A percentile compares a stretch with the other conserved stretches of the same genome.
phyloP scores from a whole-genome alignment of 1,140 invertebrate species.

The Aplysia californica region DNA sequence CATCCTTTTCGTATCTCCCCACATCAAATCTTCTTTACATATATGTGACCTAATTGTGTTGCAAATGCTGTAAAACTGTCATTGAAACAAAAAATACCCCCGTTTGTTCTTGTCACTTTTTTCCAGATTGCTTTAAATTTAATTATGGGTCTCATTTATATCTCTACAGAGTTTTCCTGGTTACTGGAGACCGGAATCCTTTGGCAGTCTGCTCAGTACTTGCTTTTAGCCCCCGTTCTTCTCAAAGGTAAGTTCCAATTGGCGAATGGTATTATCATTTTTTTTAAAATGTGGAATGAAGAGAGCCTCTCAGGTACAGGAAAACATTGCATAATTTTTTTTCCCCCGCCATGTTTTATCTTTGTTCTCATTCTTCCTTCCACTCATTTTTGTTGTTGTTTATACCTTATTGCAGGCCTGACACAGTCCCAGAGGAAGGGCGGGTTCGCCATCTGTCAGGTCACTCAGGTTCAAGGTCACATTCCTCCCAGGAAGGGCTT shows the following conservation, averaged over 20 bases:
- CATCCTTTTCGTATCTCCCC: too few species aligned
- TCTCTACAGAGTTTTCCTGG: slow-evolving; percentile 38
- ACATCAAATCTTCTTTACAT: too few species aligned
- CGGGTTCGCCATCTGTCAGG: slow-evolving; percentile 35
- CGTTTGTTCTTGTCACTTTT: too few species aligned
- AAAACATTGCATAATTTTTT: background rate
- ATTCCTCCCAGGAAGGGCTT: slow-evolving; percentile 50
- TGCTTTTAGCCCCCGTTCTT: slow-evolving; percentile 38
- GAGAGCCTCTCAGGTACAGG: background rate
- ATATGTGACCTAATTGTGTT: too few species aligned
- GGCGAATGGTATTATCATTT: background rate
- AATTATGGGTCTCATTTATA: too few species aligned
- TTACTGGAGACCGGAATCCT: slow-evolving; percentile 35
- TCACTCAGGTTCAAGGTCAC: slow-evolving; percentile 48
- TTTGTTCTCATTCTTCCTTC: background rate
- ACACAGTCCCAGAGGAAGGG: slow-evolving; percentile 40
- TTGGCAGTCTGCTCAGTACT: slow-evolving; percentile 51
- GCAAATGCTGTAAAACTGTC: too few species aligned
- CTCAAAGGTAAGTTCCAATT: slow-evolving; percentile 39
- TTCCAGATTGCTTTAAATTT: too few species aligned
- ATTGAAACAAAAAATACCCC: too few species aligned
- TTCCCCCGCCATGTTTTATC: background rate
- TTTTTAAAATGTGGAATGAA: background rate
- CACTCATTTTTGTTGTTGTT: too few species aligned
- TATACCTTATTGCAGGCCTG: too few species aligned